Evolutionary conservation across 2,888 invertebrate species (phyloP).

Genomic region (Hecatera dysodea): DNA sequence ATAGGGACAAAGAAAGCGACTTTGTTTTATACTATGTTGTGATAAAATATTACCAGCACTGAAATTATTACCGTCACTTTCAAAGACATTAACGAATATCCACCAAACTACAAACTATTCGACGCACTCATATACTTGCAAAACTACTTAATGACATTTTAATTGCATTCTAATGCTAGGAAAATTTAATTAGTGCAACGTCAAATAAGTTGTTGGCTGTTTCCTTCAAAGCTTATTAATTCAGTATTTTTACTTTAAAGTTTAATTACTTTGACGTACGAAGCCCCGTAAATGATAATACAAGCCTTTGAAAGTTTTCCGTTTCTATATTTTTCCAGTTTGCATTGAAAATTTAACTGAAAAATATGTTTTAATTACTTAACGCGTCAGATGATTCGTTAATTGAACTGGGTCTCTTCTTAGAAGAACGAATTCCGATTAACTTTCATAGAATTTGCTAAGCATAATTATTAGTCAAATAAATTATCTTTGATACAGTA

Average conservation of each 20-base stretch:
- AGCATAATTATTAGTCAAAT: not conserved
- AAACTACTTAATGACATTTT: conserved; percentile 49
- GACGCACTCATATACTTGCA: conserved; percentile 12
- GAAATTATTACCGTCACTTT: conserved; percentile 1
- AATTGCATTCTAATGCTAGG: conserved; percentile 50
- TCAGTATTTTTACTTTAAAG: conserved; percentile 50
- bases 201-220: conserved; percentile 53
- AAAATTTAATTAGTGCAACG: conserved; percentile 55
- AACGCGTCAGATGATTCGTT: not conserved
- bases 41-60: not conserved
- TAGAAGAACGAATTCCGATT: not conserved
- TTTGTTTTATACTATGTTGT: no score
- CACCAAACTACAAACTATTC: conserved; percentile 13
- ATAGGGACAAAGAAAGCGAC: no score
- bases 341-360: not conserved
- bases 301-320: conserved; percentile 15
- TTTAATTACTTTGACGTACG: conserved; percentile 58
- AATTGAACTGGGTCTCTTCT: not conserved
- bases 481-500: not conserved
- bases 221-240: conserved; percentile 57
- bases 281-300: conserved; percentile 42
- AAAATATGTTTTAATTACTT: conserved; percentile 6
- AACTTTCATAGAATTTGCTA: not conserved
- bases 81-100: conserved; percentile 11
- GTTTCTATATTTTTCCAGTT: conserved; percentile 20